Percentiles rank a stretch among this genome's conserved stretches.
Evolutionary conservation across 2,888 invertebrate species (phyloP).

Genomic region (Troides aeacus): DNA sequence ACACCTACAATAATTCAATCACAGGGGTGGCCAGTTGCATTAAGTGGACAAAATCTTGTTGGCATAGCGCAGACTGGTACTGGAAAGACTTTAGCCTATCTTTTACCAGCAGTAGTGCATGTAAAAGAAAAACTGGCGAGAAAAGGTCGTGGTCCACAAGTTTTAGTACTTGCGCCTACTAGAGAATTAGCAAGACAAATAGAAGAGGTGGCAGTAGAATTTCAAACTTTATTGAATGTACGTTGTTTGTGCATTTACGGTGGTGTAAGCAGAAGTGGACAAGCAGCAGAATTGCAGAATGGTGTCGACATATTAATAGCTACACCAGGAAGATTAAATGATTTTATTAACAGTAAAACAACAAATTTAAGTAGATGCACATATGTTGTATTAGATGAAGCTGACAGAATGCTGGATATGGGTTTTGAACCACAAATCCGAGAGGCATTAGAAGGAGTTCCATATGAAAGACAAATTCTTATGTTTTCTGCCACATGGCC

Average conservation of each 20-base stretch:
- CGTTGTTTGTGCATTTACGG: constrained; percentile 92
- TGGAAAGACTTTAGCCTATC: constrained; percentile 88
- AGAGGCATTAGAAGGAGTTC: constrained; percentile 93
- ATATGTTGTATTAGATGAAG: constrained; percentile 93
- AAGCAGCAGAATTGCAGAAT: constrained; percentile 82
- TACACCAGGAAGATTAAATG: constrained; percentile 92
- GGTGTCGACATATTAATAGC: constrained; percentile 93
- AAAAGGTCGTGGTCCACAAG: constrained; percentile 89
- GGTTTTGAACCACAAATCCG: constrained; percentile 98
- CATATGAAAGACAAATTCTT: constrained; percentile 94
- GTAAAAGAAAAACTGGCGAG: constrained; percentile 86
- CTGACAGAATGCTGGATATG: constrained; percentile 98
- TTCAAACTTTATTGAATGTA: constrained; percentile 85
- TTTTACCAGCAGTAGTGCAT: constrained; percentile 90
- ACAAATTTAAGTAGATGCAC: constrained; percentile 86
- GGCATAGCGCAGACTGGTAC: constrained; percentile 92
- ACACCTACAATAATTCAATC: constrained; percentile 91
- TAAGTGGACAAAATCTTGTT: constrained; percentile 89
- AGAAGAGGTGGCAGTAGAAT: constrained; percentile 87
- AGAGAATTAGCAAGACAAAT: constrained; percentile 89
- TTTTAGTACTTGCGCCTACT: constrained; percentile 88
- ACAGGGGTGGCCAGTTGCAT: constrained; percentile 91
- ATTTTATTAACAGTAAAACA: constrained; percentile 86
- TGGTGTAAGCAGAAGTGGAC: constrained; percentile 86
- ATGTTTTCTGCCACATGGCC: constrained; percentile 99